Percentiles rank a stretch among this genome's conserved stretches.
phyloP scores from a whole-genome alignment of 1,140 invertebrate genomes.

The Brachionus asplanchnoidis region DNA sequence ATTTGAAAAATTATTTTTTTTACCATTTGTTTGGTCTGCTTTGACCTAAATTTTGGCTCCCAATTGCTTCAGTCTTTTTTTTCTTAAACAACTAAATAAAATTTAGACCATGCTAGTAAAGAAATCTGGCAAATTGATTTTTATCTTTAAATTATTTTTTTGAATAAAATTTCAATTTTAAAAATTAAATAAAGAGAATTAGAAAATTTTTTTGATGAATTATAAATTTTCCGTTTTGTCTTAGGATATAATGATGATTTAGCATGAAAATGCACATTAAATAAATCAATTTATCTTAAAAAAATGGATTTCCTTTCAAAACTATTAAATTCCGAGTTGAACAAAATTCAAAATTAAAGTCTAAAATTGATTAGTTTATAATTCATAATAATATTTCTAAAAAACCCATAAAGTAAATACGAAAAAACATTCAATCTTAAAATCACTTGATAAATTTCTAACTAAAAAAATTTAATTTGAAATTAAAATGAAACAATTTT shows the following conservation, averaged over 20 bases:
- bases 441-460: not conserved
- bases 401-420: not conserved
- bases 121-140: too few relatives aligned
- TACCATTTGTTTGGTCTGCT: not conserved
- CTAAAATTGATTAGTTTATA: not conserved
- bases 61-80: too few relatives aligned
- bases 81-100: too few relatives aligned
- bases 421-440: not conserved
- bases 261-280: too few relatives aligned
- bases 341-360: not conserved
- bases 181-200: too few relatives aligned
- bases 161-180: too few relatives aligned
- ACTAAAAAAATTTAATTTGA: not conserved
- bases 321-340: not conserved
- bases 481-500: not conserved
- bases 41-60: not conserved
- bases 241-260: not conserved
- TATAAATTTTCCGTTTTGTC: not conserved
- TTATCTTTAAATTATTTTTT: too few relatives aligned
- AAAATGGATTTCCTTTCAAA: not conserved
- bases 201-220: too few relatives aligned
- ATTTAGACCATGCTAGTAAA: too few relatives aligned
- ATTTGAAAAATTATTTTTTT: not conserved
- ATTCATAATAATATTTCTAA: too few relatives aligned
- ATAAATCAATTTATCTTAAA: too few relatives aligned